Evolutionary conservation across 2,113 vertebrate species (phyloP), one percentile per base, ranked within the genome.

Genomic region (Rhinogobius similis): DNA sequence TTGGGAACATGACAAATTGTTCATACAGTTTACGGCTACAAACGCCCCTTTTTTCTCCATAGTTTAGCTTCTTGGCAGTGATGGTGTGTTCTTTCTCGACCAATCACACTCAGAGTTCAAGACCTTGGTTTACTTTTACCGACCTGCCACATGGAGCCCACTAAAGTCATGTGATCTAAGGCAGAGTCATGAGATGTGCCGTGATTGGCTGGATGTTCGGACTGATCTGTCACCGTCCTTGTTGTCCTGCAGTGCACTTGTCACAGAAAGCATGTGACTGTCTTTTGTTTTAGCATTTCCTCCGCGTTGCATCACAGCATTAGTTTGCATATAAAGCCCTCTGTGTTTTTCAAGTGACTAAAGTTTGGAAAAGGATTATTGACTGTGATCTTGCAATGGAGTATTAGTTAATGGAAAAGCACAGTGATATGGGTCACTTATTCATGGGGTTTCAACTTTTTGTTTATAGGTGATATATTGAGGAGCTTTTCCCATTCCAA

Each of bases 161-260:
- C 39, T 16, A 18, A 63, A n/a, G 59, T 71, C 82, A 72, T 76
- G 71, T 69, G 80, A 82, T 63, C 18, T 3, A 1, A 64, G 6
- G 67, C 24, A 41, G 44, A 26, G 76, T 63, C n/a, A 3, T 71
- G 8, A 55, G 27, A 38, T 36, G 43, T 61, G 59, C 56, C 56
- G 52, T 39, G 36, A 78, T 36, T 61, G 65, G 38, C 62, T 53
- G 48, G 52, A 69, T 58, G 62, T 73, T 64, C 73, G 56, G 70
- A 77, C 75, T 73, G 24, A 65, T 59, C 55, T 23, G 1, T 77
- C 56, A 65, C 44, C 78, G 84, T 78, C 83, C 77, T 82, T 72
- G 83, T 62, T 81, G 64, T 38, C 46, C 56, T 62, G 64, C 18
- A 61, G 62, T 62, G 74, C 65, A 59, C 71, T 77, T 79, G 77